A percentile compares a stretch with the other conserved stretches of the same genome.
phyloP scores from a whole-genome alignment of 2,113 vertebrate species.

The Brachyhypopomus gauderio region DNA sequence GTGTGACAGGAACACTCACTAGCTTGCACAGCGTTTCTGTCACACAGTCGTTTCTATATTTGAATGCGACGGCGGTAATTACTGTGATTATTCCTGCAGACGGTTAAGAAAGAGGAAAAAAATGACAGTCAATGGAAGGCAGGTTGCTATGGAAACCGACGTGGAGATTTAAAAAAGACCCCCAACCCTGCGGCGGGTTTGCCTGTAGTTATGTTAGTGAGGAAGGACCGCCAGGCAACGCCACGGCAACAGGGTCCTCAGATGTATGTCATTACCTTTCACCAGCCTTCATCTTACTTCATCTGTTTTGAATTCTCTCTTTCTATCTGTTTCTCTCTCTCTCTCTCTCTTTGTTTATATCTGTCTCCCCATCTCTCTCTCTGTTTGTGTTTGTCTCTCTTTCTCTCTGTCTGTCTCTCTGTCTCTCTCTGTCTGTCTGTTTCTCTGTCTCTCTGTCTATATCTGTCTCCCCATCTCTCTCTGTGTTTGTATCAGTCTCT shows the following conservation, averaged over 20 bases:
- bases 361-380: slow-evolving; percentile 15
- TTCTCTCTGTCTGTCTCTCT: background rate
- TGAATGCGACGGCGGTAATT: slow-evolving; percentile 48
- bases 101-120: slow-evolving; percentile 35
- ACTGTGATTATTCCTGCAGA: slow-evolving; percentile 48
- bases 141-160: slow-evolving; percentile 53
- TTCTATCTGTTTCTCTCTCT: background rate
- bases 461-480: too few relatives aligned
- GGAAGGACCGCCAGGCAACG: too few relatives aligned
- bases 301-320: background rate
- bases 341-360: too few relatives aligned
- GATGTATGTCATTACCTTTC: background rate
- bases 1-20: too few relatives aligned
- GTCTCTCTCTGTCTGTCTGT: background rate
- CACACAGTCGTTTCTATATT: slow-evolving; percentile 39
- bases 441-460: background rate
- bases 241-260: background rate
- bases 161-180: slow-evolving; percentile 27
- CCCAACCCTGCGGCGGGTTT: background rate
- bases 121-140: slow-evolving; percentile 30
- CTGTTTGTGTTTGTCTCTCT: background rate
- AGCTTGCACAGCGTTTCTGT: too few relatives aligned
- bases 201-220: slow-evolving; percentile 24
- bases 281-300: background rate
- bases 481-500: too few relatives aligned